These are phyloP conservation scores for Sisyra terminalis DNA, from an alignment of 2,888 invertebrate species.

Conservation along the genomic window DNA sequence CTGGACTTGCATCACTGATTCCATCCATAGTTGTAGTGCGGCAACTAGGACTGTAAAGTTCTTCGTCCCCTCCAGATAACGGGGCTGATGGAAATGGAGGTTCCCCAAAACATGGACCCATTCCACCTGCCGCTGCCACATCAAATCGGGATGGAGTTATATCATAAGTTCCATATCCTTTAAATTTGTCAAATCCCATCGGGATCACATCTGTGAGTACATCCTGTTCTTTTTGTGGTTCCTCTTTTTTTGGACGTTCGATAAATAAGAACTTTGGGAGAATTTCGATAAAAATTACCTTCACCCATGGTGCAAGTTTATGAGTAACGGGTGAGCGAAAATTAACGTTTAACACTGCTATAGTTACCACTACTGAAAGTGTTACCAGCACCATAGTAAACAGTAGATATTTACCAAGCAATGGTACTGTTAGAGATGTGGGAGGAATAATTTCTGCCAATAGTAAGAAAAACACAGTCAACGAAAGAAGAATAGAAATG, in stretches of 20 bases:
- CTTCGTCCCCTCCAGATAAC: constrained; percentile 64
- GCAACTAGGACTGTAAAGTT: constrained; percentile 57
- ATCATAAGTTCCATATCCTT: constrained; percentile 54
- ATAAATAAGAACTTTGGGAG: constrained; percentile 78
- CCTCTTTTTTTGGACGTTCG: constrained; percentile 66
- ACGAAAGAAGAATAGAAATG: constrained; percentile 80
- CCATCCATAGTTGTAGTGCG: constrained; percentile 32
- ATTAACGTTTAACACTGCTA: constrained; percentile 86
- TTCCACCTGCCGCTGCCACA: constrained; percentile 46
- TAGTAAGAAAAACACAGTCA: constrained; percentile 87
- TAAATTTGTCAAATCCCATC: constrained; percentile 47
- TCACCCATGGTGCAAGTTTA: constrained; percentile 83
- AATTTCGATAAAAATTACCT: constrained; percentile 68
- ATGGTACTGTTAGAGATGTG: constrained; percentile 80
- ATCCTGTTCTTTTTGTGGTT: constrained; percentile 33
- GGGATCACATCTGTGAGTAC: constrained; percentile 68
- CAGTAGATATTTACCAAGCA: constrained; percentile 80
- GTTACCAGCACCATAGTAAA: constrained; percentile 93
- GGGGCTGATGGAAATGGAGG: constrained; percentile 50
- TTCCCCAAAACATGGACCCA: constrained; percentile 46
- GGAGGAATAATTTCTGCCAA: constrained; percentile 91
- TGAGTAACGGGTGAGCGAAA: constrained; percentile 86
- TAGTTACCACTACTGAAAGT: constrained; percentile 82
- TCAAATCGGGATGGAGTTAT: constrained; percentile 39
- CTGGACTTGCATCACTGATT: constrained; percentile 51